These are phyloP conservation scores for Habroteleia sp. DNA, from an alignment of 2,888 invertebrate species.

Conservation along the genomic window DNA sequence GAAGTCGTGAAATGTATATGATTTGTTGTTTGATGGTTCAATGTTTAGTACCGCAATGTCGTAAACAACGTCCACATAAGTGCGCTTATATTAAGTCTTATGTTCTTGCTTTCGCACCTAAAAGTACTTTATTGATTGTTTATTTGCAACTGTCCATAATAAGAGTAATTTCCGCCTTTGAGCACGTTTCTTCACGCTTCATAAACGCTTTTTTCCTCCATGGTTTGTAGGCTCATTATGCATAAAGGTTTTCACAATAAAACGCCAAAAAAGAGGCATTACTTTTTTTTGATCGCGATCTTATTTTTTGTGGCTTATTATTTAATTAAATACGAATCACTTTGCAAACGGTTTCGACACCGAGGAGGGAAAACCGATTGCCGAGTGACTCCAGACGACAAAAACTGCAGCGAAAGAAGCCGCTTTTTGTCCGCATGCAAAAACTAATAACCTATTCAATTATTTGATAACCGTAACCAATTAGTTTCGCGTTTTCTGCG, in stretches of 20 bases:
- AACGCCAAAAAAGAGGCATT: not conserved
- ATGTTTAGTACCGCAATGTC: slow-evolving; percentile 25
- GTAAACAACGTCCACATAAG: slow-evolving; percentile 50
- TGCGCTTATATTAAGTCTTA: slow-evolving; percentile 31
- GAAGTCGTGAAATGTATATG: too few relatives aligned
- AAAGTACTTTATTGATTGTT: slow-evolving; percentile 20
- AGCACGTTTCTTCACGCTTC: slow-evolving; percentile 16
- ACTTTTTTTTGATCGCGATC: too few relatives aligned
- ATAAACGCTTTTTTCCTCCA: too few relatives aligned
- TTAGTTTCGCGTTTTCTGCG: slow-evolving; percentile 21
- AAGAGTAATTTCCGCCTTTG: slow-evolving; percentile 8
- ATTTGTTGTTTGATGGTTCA: too few relatives aligned
- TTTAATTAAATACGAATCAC: slow-evolving; percentile 1
- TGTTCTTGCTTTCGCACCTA: slow-evolving; percentile 31
- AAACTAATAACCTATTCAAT: slow-evolving; percentile 7
- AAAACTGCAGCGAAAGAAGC: slow-evolving; percentile 1
- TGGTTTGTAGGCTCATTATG: too few relatives aligned
- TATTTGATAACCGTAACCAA: slow-evolving; percentile 15
- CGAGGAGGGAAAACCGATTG: too few relatives aligned
- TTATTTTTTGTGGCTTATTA: too few relatives aligned
- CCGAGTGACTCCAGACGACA: too few relatives aligned
- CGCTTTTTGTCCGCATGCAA: too few relatives aligned
- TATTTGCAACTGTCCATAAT: slow-evolving; percentile 12
- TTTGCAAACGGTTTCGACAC: slow-evolving; percentile 20
- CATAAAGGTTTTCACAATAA: not conserved